Evolutionary conservation across 2,888 invertebrate species (phyloP).

Genomic region (Furcula furcula): DNA sequence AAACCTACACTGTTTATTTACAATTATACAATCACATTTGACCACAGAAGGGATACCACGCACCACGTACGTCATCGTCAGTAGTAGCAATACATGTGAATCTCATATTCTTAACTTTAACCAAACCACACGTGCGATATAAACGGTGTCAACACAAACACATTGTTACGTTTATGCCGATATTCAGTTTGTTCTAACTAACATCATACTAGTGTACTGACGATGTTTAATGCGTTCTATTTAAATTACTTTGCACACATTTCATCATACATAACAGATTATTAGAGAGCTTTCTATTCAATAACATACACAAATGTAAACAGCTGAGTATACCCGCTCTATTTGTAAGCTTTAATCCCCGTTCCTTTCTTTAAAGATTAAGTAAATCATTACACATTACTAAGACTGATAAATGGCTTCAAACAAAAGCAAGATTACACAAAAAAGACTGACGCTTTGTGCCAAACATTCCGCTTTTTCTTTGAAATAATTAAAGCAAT

Average conservation of each 20-base stretch:
- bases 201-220: not conserved
- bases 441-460: slow-evolving; percentile 20
- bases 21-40: slow-evolving; percentile 52
- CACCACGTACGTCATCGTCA: slow-evolving; percentile 60
- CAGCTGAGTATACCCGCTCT: not conserved
- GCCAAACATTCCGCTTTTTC: slow-evolving; percentile 25
- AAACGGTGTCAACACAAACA: slow-evolving; percentile 32
- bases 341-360: slow-evolving; percentile 1
- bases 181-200: slow-evolving; percentile 27
- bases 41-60: slow-evolving; percentile 55
- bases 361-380: slow-evolving; percentile 8
- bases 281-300: slow-evolving; percentile 1
- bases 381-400: slow-evolving; percentile 20
- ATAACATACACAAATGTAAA: slow-evolving; percentile 8
- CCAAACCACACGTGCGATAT: slow-evolving; percentile 16
- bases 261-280: not conserved
- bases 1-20: slow-evolving; percentile 62
- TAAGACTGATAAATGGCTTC: slow-evolving; percentile 23
- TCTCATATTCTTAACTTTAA: slow-evolving; percentile 23
- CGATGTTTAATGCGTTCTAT: not conserved
- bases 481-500: slow-evolving; percentile 6
- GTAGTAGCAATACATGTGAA: slow-evolving; percentile 20
- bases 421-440: slow-evolving; percentile 23
- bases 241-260: slow-evolving; percentile 3
- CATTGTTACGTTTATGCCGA: slow-evolving; percentile 42